phyloP scores from a whole-genome alignment of 2,113 vertebrate genomes.

The Setophaga kirtlandii region DNA sequence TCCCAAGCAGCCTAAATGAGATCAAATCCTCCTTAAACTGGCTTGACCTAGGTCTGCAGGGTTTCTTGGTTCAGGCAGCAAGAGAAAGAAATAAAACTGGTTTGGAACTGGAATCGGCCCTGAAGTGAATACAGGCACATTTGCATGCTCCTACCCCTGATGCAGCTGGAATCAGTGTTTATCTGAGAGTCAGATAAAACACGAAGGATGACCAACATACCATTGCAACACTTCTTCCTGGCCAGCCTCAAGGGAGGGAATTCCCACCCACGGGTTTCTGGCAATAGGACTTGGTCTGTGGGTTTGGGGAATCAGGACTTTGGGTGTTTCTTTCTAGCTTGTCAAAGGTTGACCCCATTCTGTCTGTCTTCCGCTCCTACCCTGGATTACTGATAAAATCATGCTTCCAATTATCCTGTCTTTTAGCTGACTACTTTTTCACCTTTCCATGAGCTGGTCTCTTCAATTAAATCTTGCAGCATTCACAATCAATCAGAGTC shows the following conservation, averaged over 20 bases:
- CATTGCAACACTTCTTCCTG: neutral
- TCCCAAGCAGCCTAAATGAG: neutral
- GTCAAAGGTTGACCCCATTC: conserved; percentile 7
- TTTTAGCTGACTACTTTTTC: neutral
- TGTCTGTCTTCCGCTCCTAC: neutral
- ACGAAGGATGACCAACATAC: neutral
- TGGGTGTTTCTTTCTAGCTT: neutral
- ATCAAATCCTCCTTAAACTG: neutral
- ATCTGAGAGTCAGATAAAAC: neutral
- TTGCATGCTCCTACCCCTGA: neutral
- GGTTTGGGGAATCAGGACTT: neutral
- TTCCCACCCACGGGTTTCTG: neutral
- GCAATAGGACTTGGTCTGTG: neutral
- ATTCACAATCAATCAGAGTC: neutral
- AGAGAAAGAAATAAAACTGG: neutral
- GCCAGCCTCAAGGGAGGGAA: neutral
- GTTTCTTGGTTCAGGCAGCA: neutral
- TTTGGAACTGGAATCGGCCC: neutral
- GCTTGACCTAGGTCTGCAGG: neutral
- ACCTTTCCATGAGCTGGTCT: neutral
- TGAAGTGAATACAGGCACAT: neutral
- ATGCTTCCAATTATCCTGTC: neutral
- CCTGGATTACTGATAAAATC: neutral
- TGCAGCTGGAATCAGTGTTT: neutral
- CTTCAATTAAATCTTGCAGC: neutral